Base-by-base conservation (phyloP, 2,797 vertebrate genomes). In the Nasua narica region DNA sequence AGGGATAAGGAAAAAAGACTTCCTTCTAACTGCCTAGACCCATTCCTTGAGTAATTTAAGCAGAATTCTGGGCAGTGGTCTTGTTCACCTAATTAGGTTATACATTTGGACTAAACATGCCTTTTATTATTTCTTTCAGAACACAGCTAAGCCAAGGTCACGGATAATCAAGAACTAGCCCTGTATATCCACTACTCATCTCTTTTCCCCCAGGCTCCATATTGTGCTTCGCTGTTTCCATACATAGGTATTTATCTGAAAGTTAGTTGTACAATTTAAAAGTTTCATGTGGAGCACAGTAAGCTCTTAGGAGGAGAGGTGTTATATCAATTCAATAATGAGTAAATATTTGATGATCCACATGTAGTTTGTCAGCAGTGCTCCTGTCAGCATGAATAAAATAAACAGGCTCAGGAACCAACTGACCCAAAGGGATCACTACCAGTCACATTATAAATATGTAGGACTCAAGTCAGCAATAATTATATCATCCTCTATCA, bases 361-460 rank as follows among this genome's bases (percentile, higher is more conserved):
- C 93, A 96, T 70, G 94, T n/a, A 95, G 81, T 46, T 96, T 74
- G 91, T 96, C 83, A 98, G 93, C 92, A 92, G 81, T 97, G 70
- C 81, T 82, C 87, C 67, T 98, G 92, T 97, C 97, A 98, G 60
- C 81, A 82, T 89, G 92, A 74, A 98, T 97, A 98, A 98, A 98
- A 97, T 97, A 97, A 98, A 94, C 67, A 97, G 86, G 79, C 90
- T 88, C 76, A 56, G 97, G 98, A 98, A 98, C 97, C 77, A 97
- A 95, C 70, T 9, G 60, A 85, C 88, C 96, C 94, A 97, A 98
- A 97, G 97, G 92, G 85, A 98, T 78, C 90, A 92, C 79, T 96
- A 93, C 93, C 1, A 18, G 43, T 82, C 97, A 91, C 32, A 19
- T 96, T 92, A 94, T 97, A 98, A 98, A 97, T 97, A 98, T 94